phyloP scores from a whole-genome alignment of 2,797 vertebrate species.

The Menidia menidia region DNA sequence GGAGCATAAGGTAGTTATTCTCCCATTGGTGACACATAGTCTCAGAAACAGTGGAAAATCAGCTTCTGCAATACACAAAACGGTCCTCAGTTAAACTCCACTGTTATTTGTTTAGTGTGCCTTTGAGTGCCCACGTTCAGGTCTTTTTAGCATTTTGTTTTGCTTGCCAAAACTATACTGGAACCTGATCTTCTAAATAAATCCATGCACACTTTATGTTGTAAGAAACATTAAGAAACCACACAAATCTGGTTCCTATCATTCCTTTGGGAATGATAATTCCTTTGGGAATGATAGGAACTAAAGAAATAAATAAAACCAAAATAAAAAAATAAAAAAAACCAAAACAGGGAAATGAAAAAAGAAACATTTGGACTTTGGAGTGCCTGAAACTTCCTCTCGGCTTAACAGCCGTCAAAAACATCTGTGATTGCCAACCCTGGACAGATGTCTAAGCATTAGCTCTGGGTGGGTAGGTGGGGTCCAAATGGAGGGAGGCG shows the following conservation, averaged over 20 bases:
- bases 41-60: conserved; percentile 24
- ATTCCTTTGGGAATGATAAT: conserved; percentile 53
- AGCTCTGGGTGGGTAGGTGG: conserved; percentile 58
- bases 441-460: conserved; percentile 80
- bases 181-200: conserved; percentile 1
- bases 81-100: conserved; percentile 56
- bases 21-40: conserved; percentile 9
- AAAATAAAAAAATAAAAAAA: conserved; percentile 16
- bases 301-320: no score
- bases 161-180: neutral
- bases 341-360: conserved; percentile 64
- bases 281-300: conserved; percentile 24
- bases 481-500: conserved; percentile 22
- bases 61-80: conserved; percentile 15
- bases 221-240: conserved; percentile 14
- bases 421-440: conserved; percentile 77
- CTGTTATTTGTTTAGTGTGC: conserved; percentile 50
- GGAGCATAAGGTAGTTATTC: conserved; percentile 28
- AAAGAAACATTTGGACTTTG: conserved; percentile 77
- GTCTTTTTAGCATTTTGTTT: conserved; percentile 33
- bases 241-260: conserved; percentile 71
- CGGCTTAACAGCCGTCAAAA: conserved; percentile 78
- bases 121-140: conserved; percentile 38
- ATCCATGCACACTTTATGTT: conserved; percentile 23
- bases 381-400: conserved; percentile 79